phyloP scores from a whole-genome alignment of 1,140 invertebrate species.

The Psix sp. region DNA sequence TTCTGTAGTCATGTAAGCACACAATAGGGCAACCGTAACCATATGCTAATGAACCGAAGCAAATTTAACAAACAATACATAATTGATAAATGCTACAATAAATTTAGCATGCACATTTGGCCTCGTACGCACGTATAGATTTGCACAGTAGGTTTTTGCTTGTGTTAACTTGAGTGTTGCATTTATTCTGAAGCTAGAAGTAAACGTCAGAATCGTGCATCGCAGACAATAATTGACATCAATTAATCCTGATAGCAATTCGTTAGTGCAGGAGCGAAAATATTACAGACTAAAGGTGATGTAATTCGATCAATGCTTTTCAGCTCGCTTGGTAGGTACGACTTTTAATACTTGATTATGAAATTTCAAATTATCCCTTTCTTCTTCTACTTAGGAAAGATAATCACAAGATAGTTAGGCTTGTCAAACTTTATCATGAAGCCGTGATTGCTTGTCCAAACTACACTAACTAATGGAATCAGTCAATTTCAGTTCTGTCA shows the following conservation, averaged over 20 bases:
- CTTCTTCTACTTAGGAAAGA: conserved; percentile 33
- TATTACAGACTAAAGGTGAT: conserved; percentile 58
- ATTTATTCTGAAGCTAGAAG: conserved; percentile 22
- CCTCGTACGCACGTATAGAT: no score
- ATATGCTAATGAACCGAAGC: no score
- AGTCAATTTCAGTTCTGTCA: conserved; percentile 29
- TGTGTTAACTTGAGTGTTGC: not conserved
- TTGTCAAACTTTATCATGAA: conserved; percentile 45
- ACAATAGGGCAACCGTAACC: no score
- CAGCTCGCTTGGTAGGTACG: conserved; percentile 24
- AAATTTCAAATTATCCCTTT: conserved; percentile 47
- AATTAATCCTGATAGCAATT: conserved; percentile 74
- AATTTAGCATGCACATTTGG: not conserved
- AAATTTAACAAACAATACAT: not conserved
- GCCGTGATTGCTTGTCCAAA: conserved; percentile 35
- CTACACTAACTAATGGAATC: conserved; percentile 37
- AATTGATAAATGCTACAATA: not conserved
- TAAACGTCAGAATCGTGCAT: conserved; percentile 37
- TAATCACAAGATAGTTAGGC: conserved; percentile 48
- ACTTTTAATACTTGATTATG: conserved; percentile 47
- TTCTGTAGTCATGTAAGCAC: no score
- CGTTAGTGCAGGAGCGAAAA: conserved; percentile 50
- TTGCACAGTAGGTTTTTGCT: no score
- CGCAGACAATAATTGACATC: conserved; percentile 70
- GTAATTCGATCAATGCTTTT: conserved; percentile 66